Base-by-base conservation (phyloP, 2,797 vertebrate species). In the Sebastes itinus region DNA sequence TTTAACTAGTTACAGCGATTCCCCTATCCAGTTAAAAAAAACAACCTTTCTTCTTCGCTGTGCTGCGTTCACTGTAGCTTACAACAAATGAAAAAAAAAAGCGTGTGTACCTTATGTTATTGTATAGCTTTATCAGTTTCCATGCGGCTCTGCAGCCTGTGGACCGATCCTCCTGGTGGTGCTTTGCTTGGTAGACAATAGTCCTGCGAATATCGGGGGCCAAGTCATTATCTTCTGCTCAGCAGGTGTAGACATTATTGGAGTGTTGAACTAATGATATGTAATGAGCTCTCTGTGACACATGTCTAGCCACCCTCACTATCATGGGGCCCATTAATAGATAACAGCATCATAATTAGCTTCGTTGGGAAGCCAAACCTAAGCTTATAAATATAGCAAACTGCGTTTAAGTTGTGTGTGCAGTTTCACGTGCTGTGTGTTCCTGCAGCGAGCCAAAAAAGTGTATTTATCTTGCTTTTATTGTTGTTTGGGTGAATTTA, bases 241-340 rank as follows among this genome's bases (percentile, higher is more conserved):
- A 94, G 94, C 94, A 94, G 91, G 95, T 94, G 91, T 89, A 93
- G 93, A 94, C 94, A 88, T 96, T 95, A 95, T 95, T 94, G 92
- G 92, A 94, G 94, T 94, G 94, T 93, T 92, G 93, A 94, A 94
- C 91, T 95, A 95, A 95, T 95, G 95, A 95, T 93, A 95, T 91
- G 94, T 95, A 95, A 96, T 95, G 95, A 95, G 94, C 93, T 95
- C 93, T 93, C 89, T 89, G 93, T 95, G 94, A 95, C 94, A 95
- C 92, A 90, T 91, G 94, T 94, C 93, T 93, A 92, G 94, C 91
- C 92, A 93, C 88, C 85, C 90, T 88, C 76, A 80, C 91, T 93
- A 87, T 89, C 94, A 89, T 78, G 92, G 93, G 93, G 91, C 87
- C 91, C 88, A 88, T 95, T 94, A 93, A 91, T 89, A 92, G 82